Percentiles rank a stretch among this genome's conserved stretches.
phyloP scores from a whole-genome alignment of 2,888 invertebrate genomes.

The Tholera decimalis region DNA sequence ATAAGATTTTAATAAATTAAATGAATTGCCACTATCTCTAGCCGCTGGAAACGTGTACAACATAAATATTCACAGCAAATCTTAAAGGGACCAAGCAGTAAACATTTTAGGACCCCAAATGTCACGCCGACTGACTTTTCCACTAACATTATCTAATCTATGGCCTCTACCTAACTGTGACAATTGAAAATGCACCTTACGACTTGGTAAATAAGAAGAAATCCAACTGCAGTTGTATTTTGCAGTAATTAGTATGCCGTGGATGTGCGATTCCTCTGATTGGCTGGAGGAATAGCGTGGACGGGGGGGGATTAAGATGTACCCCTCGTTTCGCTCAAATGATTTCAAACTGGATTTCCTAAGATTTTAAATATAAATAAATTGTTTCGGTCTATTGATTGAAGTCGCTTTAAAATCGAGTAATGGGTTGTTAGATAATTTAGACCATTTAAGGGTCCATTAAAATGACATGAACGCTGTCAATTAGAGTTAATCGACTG shows the following conservation, averaged over 20 bases:
- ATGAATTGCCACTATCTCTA: conserved; percentile 20
- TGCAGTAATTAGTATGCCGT: conserved; percentile 82
- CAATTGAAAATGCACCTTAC: conserved; percentile 54
- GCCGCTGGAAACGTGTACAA: conserved; percentile 10
- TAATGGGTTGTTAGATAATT: conserved; percentile 37
- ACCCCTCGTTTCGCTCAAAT: conserved; percentile 81
- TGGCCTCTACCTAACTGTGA: neutral
- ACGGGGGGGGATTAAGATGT: conserved; percentile 78
- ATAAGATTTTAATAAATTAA: conserved; percentile 38
- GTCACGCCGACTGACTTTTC: conserved; percentile 52
- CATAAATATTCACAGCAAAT: conserved; percentile 61
- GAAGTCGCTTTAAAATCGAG: conserved; percentile 14
- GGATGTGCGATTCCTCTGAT: conserved; percentile 80
- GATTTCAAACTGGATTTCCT: conserved; percentile 80
- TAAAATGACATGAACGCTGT: conserved; percentile 23
- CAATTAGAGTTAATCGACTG: conserved; percentile 34
- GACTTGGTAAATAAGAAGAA: conserved; percentile 26
- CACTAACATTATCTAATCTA: conserved; percentile 59
- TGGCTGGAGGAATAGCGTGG: conserved; percentile 74
- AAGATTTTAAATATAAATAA: conserved; percentile 70
- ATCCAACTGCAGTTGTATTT: conserved; percentile 35
- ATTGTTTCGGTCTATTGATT: conserved; percentile 45
- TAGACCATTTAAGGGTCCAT: conserved; percentile 12
- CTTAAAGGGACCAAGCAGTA: conserved; percentile 48
- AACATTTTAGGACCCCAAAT: conserved; percentile 55